Base-by-base conservation (phyloP, 1,140 invertebrate genomes). In the Helicoverpa armigera region DNA sequence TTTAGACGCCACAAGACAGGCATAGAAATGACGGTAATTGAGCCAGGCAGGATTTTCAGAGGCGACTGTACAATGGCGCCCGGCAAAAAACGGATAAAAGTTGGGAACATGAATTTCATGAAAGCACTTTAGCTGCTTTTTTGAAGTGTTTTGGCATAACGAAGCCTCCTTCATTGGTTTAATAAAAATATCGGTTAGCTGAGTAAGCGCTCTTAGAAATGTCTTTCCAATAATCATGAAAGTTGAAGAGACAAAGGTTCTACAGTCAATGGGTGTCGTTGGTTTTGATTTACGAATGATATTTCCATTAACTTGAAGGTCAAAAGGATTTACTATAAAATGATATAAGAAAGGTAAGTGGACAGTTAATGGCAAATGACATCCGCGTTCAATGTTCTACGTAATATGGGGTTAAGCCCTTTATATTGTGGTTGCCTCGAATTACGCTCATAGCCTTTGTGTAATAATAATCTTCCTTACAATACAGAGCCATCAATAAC, bases 341-440 rank as follows among this genome's bases (percentile, higher is more conserved):
- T 60, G 73, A 81, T 75, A 81, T 81, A 75, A 76, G 75, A 35
- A 78, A 85, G 72, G 67, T 67, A 81, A 85, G 70, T 54, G 84
- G 78, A 60, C 60, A 82, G 72, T 81, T 75, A 72, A 69, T 56
- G 75, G 61, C 78, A 72, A 72, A 75, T 76, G 81, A 80, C 79
- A 82, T 79, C 82, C 61, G 83, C 82, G 79, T 81, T 85, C 81
- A 82, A 84, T 82, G 82, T 83, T 76, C 72, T 81, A 74, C 77
- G 82, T 84, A 83, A 85, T 85, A 80, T 81, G 79, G 84, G 78
- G 84, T 84, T 48, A 83, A 84, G 79, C 81, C 75, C 81, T 80
- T 85, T 83, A 85, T 87, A 83, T 85, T 83, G 72, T 81, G 73
- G 79, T 70, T 69, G 79, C 56, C 82, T 56, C 80, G 81, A 83